Conservation (phyloP, 2,113 vertebrate genomes). For the Crotophaga sulcirostris region DNA sequence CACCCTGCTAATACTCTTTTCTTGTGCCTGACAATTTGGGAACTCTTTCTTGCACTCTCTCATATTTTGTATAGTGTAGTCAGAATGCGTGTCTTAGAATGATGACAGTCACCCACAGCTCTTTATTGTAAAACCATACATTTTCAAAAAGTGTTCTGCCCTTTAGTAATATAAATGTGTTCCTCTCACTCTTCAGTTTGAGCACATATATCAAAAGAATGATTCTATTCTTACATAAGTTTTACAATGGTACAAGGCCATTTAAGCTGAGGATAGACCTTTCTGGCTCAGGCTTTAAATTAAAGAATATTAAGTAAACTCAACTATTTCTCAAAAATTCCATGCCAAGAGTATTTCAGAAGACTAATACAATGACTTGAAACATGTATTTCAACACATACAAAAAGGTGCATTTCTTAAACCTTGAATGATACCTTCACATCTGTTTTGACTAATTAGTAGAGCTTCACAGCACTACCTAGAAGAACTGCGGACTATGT, state of each 20-base stretch:
- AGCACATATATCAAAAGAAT: neutral
- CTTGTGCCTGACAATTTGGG: neutral
- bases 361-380: neutral
- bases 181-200: neutral
- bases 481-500: neutral
- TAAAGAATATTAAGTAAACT: neutral
- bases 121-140: neutral
- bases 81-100: neutral
- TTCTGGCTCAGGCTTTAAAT: neutral
- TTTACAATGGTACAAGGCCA: neutral
- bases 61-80: neutral
- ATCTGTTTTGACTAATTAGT: neutral
- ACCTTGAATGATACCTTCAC: neutral
- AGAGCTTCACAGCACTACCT: neutral
- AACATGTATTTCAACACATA: neutral
- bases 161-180: neutral
- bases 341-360: neutral
- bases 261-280: neutral
- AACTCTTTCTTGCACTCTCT: neutral
- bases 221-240: neutral
- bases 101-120: neutral
- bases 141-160: neutral
- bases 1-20: neutral
- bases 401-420: neutral
- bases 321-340: neutral